Evolutionary conservation across 2,797 vertebrate genomes (phyloP).

Genomic region (Syngnathus acus): DNA sequence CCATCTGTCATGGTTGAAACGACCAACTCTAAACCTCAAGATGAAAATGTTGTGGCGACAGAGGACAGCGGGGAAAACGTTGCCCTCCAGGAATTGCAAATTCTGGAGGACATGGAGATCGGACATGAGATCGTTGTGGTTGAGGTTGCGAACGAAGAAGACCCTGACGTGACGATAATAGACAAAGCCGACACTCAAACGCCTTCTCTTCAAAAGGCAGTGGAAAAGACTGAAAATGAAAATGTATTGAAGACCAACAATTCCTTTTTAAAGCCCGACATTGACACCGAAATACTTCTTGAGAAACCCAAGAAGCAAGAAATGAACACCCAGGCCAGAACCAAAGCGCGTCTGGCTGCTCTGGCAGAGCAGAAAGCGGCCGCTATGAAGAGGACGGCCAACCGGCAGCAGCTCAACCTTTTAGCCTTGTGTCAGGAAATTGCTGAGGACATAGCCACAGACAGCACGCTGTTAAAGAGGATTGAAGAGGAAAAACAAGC

Average conservation of each 20-base stretch:
- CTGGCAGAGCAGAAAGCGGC: conserved; percentile 71
- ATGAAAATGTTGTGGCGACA: conserved; percentile 5
- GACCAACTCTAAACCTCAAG: conserved; percentile 20
- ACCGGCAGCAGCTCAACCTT: conserved; percentile 85
- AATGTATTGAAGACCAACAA: conserved; percentile 23
- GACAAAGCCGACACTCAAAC: conserved; percentile 14
- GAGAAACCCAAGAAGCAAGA: conserved; percentile 70
- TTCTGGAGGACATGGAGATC: conserved; percentile 64
- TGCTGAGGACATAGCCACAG: conserved; percentile 96
- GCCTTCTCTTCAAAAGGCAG: conserved; percentile 14
- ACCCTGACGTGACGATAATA: conserved; percentile 40
- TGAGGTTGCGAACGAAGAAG: conserved; percentile 48
- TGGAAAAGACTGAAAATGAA: conserved; percentile 32
- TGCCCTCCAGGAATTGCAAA: conserved; percentile 51
- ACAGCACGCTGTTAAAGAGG: conserved; percentile 77
- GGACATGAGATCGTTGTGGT: conserved; percentile 63
- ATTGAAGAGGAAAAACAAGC: conserved; percentile 70
- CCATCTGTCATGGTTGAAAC: conserved; percentile 28
- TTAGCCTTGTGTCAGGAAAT: conserved; percentile 95
- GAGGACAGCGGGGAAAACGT: conserved; percentile 24
- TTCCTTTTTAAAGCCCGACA: conserved; percentile 21
- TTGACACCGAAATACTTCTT: conserved; percentile 30
- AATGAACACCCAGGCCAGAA: conserved; percentile 77
- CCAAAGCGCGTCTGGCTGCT: conserved; percentile 72
- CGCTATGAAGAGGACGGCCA: conserved; percentile 67